A percentile compares a stretch with the other conserved stretches of the same genome.
phyloP scores from a whole-genome alignment of 2,113 vertebrate genomes.

The Pachypanchax playfairii region DNA sequence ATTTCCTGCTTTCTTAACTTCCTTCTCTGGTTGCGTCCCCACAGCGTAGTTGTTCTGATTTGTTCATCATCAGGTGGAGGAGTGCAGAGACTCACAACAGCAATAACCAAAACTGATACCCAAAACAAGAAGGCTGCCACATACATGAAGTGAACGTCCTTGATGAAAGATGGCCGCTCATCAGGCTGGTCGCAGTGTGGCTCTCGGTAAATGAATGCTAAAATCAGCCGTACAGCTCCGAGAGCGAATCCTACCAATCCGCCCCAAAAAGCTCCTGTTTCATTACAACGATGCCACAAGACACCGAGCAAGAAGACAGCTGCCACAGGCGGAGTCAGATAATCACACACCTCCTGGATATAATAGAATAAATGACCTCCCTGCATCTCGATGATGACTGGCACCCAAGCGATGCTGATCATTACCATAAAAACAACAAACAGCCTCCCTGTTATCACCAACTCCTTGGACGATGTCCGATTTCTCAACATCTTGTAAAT shows the following conservation, averaged over 20 bases:
- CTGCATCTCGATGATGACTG: slow-evolving; percentile 98
- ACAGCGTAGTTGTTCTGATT: slow-evolving; percentile 87
- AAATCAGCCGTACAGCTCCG: slow-evolving; percentile 83
- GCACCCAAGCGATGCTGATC: slow-evolving; percentile 97
- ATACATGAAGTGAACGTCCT: slow-evolving; percentile 94
- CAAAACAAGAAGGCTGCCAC: slow-evolving; percentile 92
- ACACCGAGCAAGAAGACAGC: slow-evolving; percentile 94
- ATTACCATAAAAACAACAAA: slow-evolving; percentile 95
- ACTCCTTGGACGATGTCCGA: slow-evolving; percentile 87
- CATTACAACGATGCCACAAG: slow-evolving; percentile 96
- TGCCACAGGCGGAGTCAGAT: slow-evolving; percentile 94
- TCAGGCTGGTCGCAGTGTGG: slow-evolving; percentile 92
- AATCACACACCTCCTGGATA: slow-evolving; percentile 97
- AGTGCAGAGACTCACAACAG: slow-evolving; percentile 90
- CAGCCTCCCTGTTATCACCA: slow-evolving; percentile 91
- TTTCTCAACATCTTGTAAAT: slow-evolving; percentile 89
- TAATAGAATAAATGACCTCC: slow-evolving; percentile 98
- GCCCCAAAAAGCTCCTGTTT: slow-evolving; percentile 94
- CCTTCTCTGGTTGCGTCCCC: slow-evolving; percentile 83
- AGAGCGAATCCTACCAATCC: slow-evolving; percentile 91
- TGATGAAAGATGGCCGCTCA: slow-evolving; percentile 87
- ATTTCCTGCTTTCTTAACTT: too few relatives aligned
- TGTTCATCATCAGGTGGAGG: slow-evolving; percentile 88
- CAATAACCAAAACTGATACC: slow-evolving; percentile 88
- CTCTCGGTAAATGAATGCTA: slow-evolving; percentile 91